phyloP scores from a whole-genome alignment of 2,113 vertebrate species.

The Shinisaurus crocodilurus region DNA sequence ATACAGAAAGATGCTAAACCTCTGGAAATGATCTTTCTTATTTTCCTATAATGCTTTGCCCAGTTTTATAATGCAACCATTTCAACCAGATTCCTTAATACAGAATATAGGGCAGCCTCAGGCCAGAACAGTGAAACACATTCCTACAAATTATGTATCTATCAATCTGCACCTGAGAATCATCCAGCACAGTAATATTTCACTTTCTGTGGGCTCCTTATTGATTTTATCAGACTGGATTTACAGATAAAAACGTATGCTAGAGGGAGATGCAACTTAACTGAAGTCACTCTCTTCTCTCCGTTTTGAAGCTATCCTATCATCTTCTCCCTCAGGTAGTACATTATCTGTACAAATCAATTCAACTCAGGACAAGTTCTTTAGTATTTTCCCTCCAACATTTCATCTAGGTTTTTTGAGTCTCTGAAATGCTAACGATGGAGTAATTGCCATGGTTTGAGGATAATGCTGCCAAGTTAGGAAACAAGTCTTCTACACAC shows the following conservation, averaged over 20 bases:
- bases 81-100: not conserved
- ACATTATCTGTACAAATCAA: not conserved
- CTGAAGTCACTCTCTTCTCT: not conserved
- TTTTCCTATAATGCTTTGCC: not conserved
- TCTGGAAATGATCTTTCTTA: not conserved
- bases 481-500: not conserved
- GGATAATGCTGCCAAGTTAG: not conserved
- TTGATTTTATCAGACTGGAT: conserved; percentile 11
- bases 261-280: not conserved
- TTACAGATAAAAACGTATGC: not conserved
- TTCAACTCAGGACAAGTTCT: not conserved
- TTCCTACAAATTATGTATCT: not conserved
- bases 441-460: not conserved
- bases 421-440: not conserved
- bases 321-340: not conserved
- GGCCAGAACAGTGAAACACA: not conserved
- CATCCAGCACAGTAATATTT: conserved; percentile 3
- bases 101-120: not conserved
- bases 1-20: not conserved
- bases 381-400: not conserved
- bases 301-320: not conserved
- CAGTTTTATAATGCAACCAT: not conserved
- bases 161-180: not conserved
- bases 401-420: not conserved
- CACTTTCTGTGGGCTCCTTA: not conserved